Percentiles rank a stretch among this genome's conserved stretches.
These are phyloP conservation scores for Mugil cephalus DNA, from an alignment of 2,113 vertebrate species.

Conservation along the genomic window DNA sequence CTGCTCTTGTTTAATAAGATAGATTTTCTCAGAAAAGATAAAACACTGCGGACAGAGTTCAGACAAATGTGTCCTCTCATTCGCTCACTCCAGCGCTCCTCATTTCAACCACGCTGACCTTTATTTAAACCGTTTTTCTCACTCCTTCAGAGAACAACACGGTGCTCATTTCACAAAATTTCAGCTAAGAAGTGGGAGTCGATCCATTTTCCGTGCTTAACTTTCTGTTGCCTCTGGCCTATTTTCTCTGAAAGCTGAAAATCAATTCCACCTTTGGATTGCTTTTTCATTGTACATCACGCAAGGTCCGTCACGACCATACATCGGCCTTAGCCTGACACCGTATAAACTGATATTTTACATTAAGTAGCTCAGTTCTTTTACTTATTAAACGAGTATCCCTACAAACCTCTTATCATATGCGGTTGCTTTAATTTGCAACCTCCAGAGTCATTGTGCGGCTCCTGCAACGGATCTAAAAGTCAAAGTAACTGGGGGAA, in stretches of 20 bases:
- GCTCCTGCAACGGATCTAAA: conserved; percentile 1
- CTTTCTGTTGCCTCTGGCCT: conserved; percentile 39
- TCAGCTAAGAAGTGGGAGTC: conserved; percentile 4
- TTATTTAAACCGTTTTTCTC: conserved; percentile 33
- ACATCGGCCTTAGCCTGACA: conserved; percentile 20
- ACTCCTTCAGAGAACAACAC: conserved; percentile 7
- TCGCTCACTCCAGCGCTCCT: neutral
- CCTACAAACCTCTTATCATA: conserved; percentile 40
- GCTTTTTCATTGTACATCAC: conserved; percentile 22
- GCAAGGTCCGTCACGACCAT: conserved; percentile 1
- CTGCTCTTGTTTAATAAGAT: neutral
- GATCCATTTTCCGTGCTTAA: conserved; percentile 23
- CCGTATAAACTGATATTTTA: neutral
- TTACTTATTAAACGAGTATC: conserved; percentile 51
- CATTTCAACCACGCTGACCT: conserved; percentile 18
- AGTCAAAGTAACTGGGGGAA: conserved; percentile 42
- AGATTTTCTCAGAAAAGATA: neutral
- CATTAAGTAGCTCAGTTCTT: neutral
- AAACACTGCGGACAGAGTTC: neutral
- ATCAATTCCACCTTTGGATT: conserved; percentile 60
- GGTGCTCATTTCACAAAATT: conserved; percentile 24
- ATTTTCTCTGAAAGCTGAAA: conserved; percentile 55
- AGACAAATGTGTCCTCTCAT: neutral
- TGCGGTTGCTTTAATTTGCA: conserved; percentile 22
- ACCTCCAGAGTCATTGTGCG: conserved; percentile 24